phyloP scores from a whole-genome alignment of 2,888 invertebrate genomes.

The Aphelenchoides bicaudatus region DNA sequence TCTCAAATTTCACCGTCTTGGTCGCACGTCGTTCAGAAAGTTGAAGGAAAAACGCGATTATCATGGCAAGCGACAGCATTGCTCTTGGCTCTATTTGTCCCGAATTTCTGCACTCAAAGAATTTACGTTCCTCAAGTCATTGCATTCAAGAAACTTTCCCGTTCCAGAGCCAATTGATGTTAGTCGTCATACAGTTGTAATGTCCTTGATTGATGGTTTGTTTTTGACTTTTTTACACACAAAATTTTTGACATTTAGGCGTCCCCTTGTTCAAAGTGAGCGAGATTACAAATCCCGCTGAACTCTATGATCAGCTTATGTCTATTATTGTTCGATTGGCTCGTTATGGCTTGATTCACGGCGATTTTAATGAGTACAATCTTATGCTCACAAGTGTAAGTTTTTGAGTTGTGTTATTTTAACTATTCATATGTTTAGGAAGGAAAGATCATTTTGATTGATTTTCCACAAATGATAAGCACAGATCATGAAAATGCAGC shows the following conservation, averaged over 20 bases:
- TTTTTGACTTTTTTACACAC: conserved; percentile 6
- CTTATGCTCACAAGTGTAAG: conserved; percentile 70
- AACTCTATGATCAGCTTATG: conserved; percentile 83
- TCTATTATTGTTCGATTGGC: conserved; percentile 82
- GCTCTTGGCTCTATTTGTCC: conserved; percentile 92
- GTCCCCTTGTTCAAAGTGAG: conserved; percentile 61
- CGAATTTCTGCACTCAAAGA: conserved; percentile 93
- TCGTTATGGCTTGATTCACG: conserved; percentile 92
- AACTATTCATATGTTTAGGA: conserved; percentile 60
- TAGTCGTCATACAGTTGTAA: conserved; percentile 88
- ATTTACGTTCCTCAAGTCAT: conserved; percentile 87
- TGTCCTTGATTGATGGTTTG: conserved; percentile 77
- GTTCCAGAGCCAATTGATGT: conserved; percentile 90
- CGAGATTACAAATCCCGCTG: conserved; percentile 50
- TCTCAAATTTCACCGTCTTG: conserved; percentile 77
- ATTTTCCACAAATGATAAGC: conserved; percentile 99
- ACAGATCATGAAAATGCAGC: conserved; percentile 84
- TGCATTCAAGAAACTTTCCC: conserved; percentile 83
- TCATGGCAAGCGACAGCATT: conserved; percentile 78
- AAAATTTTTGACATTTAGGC: conserved; percentile 32
- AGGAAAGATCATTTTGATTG: conserved; percentile 81
- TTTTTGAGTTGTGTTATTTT: conserved; percentile 13
- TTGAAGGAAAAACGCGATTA: conserved; percentile 94
- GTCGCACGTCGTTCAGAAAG: conserved; percentile 91
- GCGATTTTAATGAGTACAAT: conserved; percentile 99